Conservation (phyloP, 2,888 invertebrate genomes). For the Drosophila nr. perissopoda region DNA sequence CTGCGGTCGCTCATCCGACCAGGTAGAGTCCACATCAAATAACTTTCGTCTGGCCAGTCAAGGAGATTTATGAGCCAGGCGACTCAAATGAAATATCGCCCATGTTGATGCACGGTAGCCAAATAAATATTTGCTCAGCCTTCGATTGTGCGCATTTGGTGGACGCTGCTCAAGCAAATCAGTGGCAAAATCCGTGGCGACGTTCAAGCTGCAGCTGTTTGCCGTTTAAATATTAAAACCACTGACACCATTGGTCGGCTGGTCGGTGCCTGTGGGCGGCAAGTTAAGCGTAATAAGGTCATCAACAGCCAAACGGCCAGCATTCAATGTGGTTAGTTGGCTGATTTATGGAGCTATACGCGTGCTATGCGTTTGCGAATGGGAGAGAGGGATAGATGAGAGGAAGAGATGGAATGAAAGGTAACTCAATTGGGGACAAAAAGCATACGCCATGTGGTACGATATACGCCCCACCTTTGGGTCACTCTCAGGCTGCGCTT, state of each 20-base stretch:
- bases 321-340: slow-evolving; percentile 66
- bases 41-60: slow-evolving; percentile 38
- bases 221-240: slow-evolving; percentile 69
- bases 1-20: slow-evolving; percentile 50
- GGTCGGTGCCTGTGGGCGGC: not conserved
- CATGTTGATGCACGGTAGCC: slow-evolving; percentile 21
- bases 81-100: slow-evolving; percentile 76
- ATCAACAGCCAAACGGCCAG: slow-evolving; percentile 58
- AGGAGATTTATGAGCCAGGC: slow-evolving; percentile 78
- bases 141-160: slow-evolving; percentile 14
- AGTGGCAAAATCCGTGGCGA: slow-evolving; percentile 40
- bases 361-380: slow-evolving; percentile 19
- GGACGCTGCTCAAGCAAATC: slow-evolving; percentile 51
- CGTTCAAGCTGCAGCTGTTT: slow-evolving; percentile 32
- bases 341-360: slow-evolving; percentile 69
- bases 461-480: slow-evolving; percentile 40
- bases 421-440: slow-evolving; percentile 75
- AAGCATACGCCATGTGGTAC: slow-evolving; percentile 71
- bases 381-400: slow-evolving; percentile 6
- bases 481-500: slow-evolving; percentile 50
- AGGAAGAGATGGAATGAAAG: slow-evolving; percentile 17
- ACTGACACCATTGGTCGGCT: slow-evolving; percentile 19
- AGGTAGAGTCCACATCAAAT: slow-evolving; percentile 30
- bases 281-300: slow-evolving; percentile 68
- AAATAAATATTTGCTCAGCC: slow-evolving; percentile 72